Conservation (phyloP, 2,113 vertebrate genomes). For the Gymnogyps californianus region DNA sequence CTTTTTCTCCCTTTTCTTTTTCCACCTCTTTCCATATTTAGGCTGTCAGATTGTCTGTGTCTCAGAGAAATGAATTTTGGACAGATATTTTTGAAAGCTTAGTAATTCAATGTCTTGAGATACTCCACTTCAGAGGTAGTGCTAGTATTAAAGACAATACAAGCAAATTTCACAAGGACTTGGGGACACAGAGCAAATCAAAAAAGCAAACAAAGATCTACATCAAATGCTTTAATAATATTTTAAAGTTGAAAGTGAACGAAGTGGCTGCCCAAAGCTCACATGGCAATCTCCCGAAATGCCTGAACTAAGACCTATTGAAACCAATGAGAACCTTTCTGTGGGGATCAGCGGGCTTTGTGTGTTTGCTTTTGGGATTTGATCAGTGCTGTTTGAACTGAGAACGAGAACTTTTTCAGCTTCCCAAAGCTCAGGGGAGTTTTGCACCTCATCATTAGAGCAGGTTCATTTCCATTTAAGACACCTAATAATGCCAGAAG, state of each 20-base stretch:
- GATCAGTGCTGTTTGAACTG: not conserved
- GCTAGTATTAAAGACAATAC: not conserved
- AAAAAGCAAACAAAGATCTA: not conserved
- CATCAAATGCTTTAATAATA: not conserved
- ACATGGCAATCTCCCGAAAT: not conserved
- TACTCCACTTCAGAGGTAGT: not conserved
- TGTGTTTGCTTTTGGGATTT: not conserved
- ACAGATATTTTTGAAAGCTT: not conserved
- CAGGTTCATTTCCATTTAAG: not conserved
- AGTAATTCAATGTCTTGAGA: not conserved
- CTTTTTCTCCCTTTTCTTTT: not conserved
- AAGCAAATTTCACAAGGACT: not conserved
- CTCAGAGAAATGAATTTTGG: not conserved
- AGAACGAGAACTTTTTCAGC: not conserved
- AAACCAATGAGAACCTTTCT: not conserved
- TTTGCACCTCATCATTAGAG: not conserved
- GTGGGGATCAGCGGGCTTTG: not conserved
- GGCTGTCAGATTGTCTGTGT: not conserved
- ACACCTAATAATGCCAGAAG: not conserved
- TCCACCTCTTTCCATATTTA: constrained; percentile 16
- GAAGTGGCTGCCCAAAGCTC: not conserved
- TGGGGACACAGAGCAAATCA: not conserved
- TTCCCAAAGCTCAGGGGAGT: not conserved
- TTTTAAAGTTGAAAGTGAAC: not conserved
- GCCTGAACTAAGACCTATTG: not conserved